Base-by-base conservation (phyloP, 2,888 invertebrate genomes). In the Campopleginae sp. region DNA sequence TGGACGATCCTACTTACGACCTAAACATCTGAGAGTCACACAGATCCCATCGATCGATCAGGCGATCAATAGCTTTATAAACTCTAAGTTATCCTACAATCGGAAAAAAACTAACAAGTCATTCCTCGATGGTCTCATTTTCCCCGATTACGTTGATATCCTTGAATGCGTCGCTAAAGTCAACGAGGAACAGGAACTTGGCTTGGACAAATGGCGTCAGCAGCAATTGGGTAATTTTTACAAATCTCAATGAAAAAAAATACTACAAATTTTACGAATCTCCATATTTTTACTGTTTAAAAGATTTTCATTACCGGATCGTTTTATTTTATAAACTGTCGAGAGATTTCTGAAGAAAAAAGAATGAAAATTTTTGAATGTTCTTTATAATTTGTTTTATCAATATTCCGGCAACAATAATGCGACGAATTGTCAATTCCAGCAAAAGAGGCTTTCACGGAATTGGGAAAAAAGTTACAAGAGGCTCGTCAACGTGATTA, bases 81-180 rank as follows among this genome's bases (percentile, higher is more conserved):
- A 93, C 76, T 87, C 90, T 0, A 91, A 91, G 51, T 88, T 93
- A 14, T 86, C 86, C 0, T 85, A 88, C 71, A 82, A 88, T 14
- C 90, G 90, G n/a, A 87, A 83, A 54, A 85, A 88, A 31, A 85
- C 84, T 8, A 80, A 84, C 4, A 51, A 68, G 51, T 81, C 85
- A 2, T 86, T 89, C 61, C 84, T 88, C 3, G 83, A 91, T 38
- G 87, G 88, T 54, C 42, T 92, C 0, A 84, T 91, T 12, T 91
- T 93, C 48, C 93, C 93, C 10, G 93, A 93, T 87, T 92, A 91
- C 85, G 51, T 66, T 3, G 93, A 93, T 78, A 92, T 93, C 68
- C 84, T 92, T 4, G 84, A 91, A 2, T 92, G 92, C 19, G 88
- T 93, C 23, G 63, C 61, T 6, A 88, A 85, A 10, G 91, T 91